phyloP scores from a whole-genome alignment of 2,113 vertebrate species.

The Vicugna pacos region DNA sequence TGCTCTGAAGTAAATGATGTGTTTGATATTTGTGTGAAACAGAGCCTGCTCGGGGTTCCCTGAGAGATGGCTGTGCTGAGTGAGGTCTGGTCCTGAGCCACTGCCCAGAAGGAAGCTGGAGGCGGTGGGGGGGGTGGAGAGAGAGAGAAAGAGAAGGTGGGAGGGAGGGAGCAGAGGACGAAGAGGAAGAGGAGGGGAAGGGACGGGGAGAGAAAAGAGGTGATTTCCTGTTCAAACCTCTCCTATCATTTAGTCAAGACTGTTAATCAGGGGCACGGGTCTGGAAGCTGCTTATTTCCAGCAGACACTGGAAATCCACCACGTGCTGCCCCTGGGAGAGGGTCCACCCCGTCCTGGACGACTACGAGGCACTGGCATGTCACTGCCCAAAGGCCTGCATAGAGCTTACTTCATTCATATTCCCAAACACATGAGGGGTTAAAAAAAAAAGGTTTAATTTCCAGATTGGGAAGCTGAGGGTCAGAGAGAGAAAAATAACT shows the following conservation, averaged over 20 bases:
- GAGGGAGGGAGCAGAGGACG: accelerated
- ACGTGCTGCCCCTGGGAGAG: accelerated
- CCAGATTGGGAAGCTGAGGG: neutral
- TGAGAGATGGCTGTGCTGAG: neutral
- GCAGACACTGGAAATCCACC: neutral
- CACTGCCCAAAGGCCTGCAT: neutral
- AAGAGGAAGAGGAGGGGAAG: neutral
- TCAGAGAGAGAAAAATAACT: neutral
- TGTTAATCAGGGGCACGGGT: neutral
- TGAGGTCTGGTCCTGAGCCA: neutral
- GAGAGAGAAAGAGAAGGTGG: neutral
- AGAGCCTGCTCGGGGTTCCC: neutral
- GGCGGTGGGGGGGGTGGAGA: neutral
- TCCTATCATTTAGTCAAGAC: neutral
- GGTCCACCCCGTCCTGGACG: accelerated
- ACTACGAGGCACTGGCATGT: neutral
- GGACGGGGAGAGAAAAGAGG: neutral
- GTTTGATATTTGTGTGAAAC: neutral
- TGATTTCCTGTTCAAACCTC: neutral
- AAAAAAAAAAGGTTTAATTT: neutral
- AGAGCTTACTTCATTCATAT: neutral
- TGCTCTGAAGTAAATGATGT: neutral
- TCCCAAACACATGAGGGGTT: neutral
- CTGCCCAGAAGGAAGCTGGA: neutral
- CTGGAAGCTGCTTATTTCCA: neutral